These are phyloP conservation scores for Panopea generosa DNA, from an alignment of 2,888 invertebrate species.

Conservation along the genomic window DNA sequence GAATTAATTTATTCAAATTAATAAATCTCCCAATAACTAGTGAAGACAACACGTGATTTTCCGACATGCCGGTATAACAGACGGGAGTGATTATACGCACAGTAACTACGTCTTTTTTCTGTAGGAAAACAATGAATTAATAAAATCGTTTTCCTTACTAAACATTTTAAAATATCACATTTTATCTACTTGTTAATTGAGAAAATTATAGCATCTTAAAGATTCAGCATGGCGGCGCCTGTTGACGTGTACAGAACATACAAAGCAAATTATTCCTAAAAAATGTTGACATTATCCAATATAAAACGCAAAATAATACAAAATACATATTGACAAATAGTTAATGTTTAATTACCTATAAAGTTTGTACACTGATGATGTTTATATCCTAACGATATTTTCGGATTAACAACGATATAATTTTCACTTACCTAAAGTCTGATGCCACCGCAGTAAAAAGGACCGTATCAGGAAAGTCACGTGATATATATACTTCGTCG, in stretches of 20 bases:
- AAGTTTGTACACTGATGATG: neutral
- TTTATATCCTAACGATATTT: conserved; percentile 9
- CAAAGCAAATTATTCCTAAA: neutral
- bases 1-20: too few relatives aligned
- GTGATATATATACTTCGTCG: conserved; percentile 71
- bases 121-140: too few relatives aligned
- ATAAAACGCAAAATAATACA: neutral
- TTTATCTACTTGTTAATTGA: too few relatives aligned
- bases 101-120: too few relatives aligned
- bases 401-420: conserved; percentile 27
- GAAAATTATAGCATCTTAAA: too few relatives aligned
- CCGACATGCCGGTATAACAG: too few relatives aligned
- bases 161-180: too few relatives aligned
- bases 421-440: conserved; percentile 29
- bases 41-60: too few relatives aligned
- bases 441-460: conserved; percentile 72
- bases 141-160: too few relatives aligned
- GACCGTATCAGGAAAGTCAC: conserved; percentile 69
- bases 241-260: conserved; percentile 26
- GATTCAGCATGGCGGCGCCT: conserved; percentile 1
- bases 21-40: too few relatives aligned
- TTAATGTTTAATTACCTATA: neutral
- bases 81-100: too few relatives aligned
- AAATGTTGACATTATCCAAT: neutral
- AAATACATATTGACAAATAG: neutral